Base-by-base conservation (phyloP, 2,888 invertebrate species). In the Limnephilus lunatus region DNA sequence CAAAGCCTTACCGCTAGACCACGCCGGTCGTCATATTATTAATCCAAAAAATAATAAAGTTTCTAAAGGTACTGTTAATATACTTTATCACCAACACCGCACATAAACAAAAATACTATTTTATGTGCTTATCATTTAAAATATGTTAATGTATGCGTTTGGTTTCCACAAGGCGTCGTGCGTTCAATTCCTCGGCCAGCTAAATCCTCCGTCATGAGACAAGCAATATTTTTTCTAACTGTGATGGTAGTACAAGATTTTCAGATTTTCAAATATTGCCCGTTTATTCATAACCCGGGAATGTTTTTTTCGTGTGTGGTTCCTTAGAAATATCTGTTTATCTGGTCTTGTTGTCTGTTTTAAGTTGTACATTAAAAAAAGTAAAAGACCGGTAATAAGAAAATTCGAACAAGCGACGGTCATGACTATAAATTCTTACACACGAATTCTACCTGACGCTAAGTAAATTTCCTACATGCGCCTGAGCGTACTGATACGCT, bases 401-500 rank as follows among this genome's bases (percentile, higher is more conserved):
- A 83, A 35, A 35, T 35, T 35, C 83, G 14, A 19, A 35, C 32
- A 83, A 35, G 25, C 35, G 85, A 90, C 48, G 90, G 53, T 35
- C 89, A 91, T 90, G 83, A 90, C 90, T 90, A 92, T 92, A 92
- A 92, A 92, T 92, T 91, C 86, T 83, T 53, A 81, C 85, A 53
- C 53, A 85, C 89, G 92, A 88, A 91, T 90, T 44, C 90, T 90
- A 91, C 91, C 92, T 90, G 90, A 85, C 91, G 87, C 81, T 91
- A 92, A 92, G 91, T 92, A 92, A 91, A 91, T 92, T 92, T 92
- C 91, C 90, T 90, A 53, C 30, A 53, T 53, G 83, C 68, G 83
- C 48, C 85, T 89, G 92, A 85, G 89, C 80, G 91, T 80, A 81
- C 82, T 85, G 89, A 91, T 89, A 91, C 44, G 89, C 80, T 81